Percentiles rank a stretch among this genome's conserved stretches.
These are phyloP conservation scores for Xiphophorus birchmanni DNA, from an alignment of 2,797 vertebrate species.

Conservation along the genomic window DNA sequence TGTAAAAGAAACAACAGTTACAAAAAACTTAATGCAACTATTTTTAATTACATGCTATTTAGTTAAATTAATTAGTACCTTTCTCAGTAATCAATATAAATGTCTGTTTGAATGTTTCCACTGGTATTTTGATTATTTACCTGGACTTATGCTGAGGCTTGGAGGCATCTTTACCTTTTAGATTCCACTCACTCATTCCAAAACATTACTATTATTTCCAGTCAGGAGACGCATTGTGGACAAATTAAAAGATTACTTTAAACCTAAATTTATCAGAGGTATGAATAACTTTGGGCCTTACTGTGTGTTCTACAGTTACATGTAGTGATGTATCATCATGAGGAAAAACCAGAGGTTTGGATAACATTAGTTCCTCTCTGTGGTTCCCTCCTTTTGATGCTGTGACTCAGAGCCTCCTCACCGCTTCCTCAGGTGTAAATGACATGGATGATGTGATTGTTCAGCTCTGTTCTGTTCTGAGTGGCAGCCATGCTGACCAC, in stretches of 20 bases:
- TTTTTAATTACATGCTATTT: background rate
- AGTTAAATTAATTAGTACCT: background rate
- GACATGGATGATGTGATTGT: slow-evolving; percentile 7
- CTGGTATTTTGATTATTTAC: background rate
- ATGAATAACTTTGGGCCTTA: background rate
- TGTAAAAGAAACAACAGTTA: background rate
- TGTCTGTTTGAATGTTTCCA: background rate
- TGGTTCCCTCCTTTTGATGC: background rate
- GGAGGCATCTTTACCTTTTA: background rate
- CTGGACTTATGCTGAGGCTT: background rate
- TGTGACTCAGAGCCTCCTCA: background rate
- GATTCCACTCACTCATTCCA: background rate
- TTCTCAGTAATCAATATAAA: background rate
- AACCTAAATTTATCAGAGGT: background rate
- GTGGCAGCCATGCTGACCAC: background rate
- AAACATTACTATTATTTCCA: background rate
- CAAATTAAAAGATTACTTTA: background rate
- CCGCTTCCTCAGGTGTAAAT: slow-evolving; percentile 15
- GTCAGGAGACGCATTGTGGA: background rate
- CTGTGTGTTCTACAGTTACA: background rate
- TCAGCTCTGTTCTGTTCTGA: slow-evolving; percentile 10
- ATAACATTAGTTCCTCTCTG: background rate
- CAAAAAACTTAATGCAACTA: background rate
- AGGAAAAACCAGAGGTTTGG: background rate
- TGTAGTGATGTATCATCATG: background rate